Base-by-base conservation (phyloP, 2,888 invertebrate species). In the Agrochola macilenta region DNA sequence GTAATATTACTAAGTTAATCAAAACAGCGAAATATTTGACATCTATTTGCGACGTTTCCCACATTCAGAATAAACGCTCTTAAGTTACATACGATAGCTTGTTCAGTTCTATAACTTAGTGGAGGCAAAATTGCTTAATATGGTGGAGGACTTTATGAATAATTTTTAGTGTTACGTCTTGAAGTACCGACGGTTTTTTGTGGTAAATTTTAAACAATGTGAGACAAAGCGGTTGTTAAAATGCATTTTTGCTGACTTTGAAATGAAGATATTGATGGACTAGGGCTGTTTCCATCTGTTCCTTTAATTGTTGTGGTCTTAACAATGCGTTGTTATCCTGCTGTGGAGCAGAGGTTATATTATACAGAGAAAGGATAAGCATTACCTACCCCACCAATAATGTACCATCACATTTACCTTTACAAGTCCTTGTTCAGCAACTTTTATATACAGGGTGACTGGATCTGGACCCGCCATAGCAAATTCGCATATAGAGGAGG, bases 221-320 rank as follows among this genome's bases (percentile, higher is more conserved):
- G n/a, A n/a, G n/a, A n/a, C n/a, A n/a, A n/a, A 30, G 23, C 12
- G 23, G 54, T 52, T 26, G 52, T 69, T 26, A 60, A 52, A 69
- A 68, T 52, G 43, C 26, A 20, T n/a, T 5, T 58, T 43, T 0
- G 17, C 8, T 46, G 23, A 5, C 14, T 61, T 79, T 23, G 3
- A 79, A 54, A 61, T 78, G n/a, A 49, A n/a, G 68, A 60, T 26
- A 69, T 26, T 78, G 20, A 30, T 30, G n/a, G 5, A 20, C 8
- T 57, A 14, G 20, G 7, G 7, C 11, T 54, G 9, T 69, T 54
- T 20, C 17, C 65, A 17, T 9, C 12, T n/a, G 14, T 11, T 20
- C 1, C 20, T n/a, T 20, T 17, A 17, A 46, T 71, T 71, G 8
- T 69, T 14, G 3, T 26, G 8, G 26, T 30, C 4, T 57, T 26